Evolutionary conservation across 2,113 vertebrate genomes (phyloP), one percentile per base, ranked within the genome.

Genomic region (Equus quagga): DNA sequence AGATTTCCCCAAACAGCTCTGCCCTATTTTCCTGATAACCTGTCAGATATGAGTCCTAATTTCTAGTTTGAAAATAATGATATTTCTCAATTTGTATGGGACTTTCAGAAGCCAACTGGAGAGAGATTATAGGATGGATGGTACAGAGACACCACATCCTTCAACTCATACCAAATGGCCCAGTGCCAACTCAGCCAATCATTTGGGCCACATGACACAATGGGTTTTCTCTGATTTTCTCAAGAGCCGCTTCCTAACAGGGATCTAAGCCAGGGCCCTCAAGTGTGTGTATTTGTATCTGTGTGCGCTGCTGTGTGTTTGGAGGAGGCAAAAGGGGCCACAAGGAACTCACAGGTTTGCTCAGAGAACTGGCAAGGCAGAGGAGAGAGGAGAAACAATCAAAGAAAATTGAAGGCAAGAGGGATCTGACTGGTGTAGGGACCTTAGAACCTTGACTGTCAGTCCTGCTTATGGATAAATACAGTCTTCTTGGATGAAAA

Each of bases 231-330:
- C 56, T 82, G 54, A 91, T 86, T 97, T 84, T 19, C 67, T 97
- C 62, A 94, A 96, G n/a, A 83, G 23, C n/a, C 69, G 75, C 69
- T 94, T 89, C 83, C 62, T 76, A 72, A 33, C 41, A 96, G 87
- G 81, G 80, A 97, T 98, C 94, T 96, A 92, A 58, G 76, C 41
- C 19, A 21, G 82, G 95, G 81, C 93, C 90, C 94, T 96, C 93
- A 81, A 56, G 41, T 92, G 89, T 97, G 72, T 73, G 0, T 44
- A 21, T 84, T 21, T 92, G 36, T n/a, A 33, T 82, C 26, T 62
- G 72, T 65, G 31, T 33, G 21, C 67, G n/a, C 33, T 24, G 19
- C 65, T 33, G 36, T 73, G 15, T 83, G 8, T 65, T 33, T 80
- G 92, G 67, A 85, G 0, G 0, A 94, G 90, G 79, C 31, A 72